Evolutionary conservation across 2,113 vertebrate species (phyloP).

Genomic region (Cavia aperea): DNA sequence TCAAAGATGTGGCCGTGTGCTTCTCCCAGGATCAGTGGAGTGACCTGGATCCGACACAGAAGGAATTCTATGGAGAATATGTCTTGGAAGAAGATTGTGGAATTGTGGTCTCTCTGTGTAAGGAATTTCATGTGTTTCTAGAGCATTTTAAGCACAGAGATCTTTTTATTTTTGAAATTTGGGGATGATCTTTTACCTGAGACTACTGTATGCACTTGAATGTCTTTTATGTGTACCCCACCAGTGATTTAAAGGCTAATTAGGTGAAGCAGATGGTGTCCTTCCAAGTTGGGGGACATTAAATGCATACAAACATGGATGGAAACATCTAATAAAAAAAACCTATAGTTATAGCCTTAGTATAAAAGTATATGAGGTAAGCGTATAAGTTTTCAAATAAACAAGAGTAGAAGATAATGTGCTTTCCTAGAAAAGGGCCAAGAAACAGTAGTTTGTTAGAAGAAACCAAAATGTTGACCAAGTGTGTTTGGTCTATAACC

Average conservation of each 20-base stretch:
- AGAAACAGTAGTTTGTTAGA: not conserved
- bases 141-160: slow-evolving; percentile 16
- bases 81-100: slow-evolving; percentile 70
- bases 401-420: not conserved
- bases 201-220: not conserved
- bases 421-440: not conserved
- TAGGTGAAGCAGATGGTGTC: not conserved
- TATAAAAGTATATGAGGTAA: not conserved
- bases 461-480: not conserved
- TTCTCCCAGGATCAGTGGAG: slow-evolving; percentile 71
- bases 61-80: slow-evolving; percentile 72
- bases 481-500: not conserved
- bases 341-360: not conserved
- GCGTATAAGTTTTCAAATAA: not conserved
- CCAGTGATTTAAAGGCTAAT: not conserved
- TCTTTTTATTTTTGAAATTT: slow-evolving; percentile 27
- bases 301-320: slow-evolving; percentile 20
- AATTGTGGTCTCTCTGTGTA: slow-evolving; percentile 70
- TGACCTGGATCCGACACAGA: slow-evolving; percentile 65
- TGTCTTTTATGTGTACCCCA: not conserved
- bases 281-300: slow-evolving; percentile 7
- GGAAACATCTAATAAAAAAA: not conserved
- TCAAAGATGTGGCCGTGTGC: slow-evolving; percentile 68
- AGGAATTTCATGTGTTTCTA: slow-evolving; percentile 57
- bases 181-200: not conserved